phyloP scores from a whole-genome alignment of 2,797 vertebrate genomes.

The Brotula barbata region DNA sequence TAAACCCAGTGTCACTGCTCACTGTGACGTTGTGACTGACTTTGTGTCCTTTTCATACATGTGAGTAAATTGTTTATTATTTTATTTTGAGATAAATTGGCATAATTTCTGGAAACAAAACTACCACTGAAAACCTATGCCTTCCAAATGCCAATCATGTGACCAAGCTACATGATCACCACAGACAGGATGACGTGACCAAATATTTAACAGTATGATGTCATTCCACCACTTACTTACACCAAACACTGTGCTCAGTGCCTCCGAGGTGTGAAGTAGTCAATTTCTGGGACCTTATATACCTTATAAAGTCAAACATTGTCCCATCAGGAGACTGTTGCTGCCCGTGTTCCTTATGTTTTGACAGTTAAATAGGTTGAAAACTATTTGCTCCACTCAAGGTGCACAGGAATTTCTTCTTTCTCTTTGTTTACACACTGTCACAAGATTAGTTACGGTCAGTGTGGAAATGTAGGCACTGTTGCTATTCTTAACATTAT shows the following conservation, averaged over 20 bases:
- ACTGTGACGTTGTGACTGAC: not conserved
- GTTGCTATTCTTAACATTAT: constrained; percentile 3
- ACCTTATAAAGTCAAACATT: constrained; percentile 21
- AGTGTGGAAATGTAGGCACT: constrained; percentile 8
- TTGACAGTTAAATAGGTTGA: constrained; percentile 43
- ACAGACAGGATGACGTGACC: constrained; percentile 22
- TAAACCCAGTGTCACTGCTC: not conserved
- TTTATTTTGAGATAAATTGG: constrained; percentile 36
- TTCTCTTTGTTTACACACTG: constrained; percentile 54
- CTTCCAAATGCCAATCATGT: no score
- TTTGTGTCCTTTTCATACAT: constrained; percentile 4
- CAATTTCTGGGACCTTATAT: constrained; percentile 12
- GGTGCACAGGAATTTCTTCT: constrained; percentile 42
- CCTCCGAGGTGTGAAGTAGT: constrained; percentile 9
- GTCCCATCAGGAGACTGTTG: not conserved
- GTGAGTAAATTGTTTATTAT: constrained; percentile 20
- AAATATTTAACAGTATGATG: constrained; percentile 43
- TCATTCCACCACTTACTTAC: constrained; percentile 18
- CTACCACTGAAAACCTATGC: not conserved
- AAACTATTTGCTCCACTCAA: constrained; percentile 60
- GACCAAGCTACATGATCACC: not conserved
- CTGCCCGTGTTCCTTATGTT: constrained; percentile 38
- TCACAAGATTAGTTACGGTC: constrained; percentile 30
- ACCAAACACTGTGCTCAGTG: not conserved
- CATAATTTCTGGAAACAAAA: constrained; percentile 13